Percentiles rank a stretch among this genome's conserved stretches.
Conservation (phyloP, 2,113 vertebrate genomes). For the Ophiodon elongatus region DNA sequence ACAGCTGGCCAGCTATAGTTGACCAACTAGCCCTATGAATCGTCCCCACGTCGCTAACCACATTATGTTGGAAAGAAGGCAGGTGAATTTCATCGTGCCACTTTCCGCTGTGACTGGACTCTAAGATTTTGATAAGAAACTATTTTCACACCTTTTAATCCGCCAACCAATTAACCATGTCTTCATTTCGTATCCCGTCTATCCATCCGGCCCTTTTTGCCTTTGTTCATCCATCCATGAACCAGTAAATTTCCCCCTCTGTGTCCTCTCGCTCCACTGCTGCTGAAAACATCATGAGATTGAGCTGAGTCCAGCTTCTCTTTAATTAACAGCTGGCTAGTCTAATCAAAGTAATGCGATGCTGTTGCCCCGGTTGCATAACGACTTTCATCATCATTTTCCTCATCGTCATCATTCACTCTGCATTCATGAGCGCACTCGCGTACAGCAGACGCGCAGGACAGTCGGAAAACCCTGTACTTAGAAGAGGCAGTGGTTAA, state of each 20-base stretch:
- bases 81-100: not conserved
- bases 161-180: not conserved
- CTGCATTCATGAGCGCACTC: not conserved
- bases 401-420: conserved; percentile 24
- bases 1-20: not conserved
- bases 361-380: conserved; percentile 31
- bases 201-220: not conserved
- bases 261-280: conserved; percentile 33
- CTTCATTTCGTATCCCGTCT: not conserved
- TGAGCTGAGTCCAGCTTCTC: conserved; percentile 38
- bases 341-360: conserved; percentile 34
- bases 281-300: conserved; percentile 29
- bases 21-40: not conserved
- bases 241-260: conserved; percentile 10
- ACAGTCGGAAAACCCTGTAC: not conserved
- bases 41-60: not conserved
- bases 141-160: not conserved
- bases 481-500: not conserved
- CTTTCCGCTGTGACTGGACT: not conserved
- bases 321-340: conserved; percentile 50
- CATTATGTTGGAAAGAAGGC: not conserved
- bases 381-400: conserved; percentile 22
- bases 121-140: not conserved
- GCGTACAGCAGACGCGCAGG: not conserved
- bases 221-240: conserved; percentile 1